Evolutionary conservation across 2,113 vertebrate genomes (phyloP).

Genomic region (Festucalex cinctus): DNA sequence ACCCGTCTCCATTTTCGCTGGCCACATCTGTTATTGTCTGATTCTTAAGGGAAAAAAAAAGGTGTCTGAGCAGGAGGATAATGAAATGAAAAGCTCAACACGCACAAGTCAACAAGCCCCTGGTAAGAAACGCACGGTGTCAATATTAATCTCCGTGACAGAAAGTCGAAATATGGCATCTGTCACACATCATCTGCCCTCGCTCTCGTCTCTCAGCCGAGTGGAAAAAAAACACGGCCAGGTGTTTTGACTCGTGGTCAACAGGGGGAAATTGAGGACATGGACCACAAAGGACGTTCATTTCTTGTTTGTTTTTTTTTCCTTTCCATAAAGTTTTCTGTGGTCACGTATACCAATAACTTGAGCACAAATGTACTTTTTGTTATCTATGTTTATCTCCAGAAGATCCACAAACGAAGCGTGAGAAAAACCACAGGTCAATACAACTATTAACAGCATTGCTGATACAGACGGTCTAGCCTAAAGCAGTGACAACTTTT

Average conservation of each 20-base stretch:
- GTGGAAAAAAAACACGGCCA: conserved; percentile 59
- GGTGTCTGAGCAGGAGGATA: conserved; percentile 71
- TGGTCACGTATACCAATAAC: background rate
- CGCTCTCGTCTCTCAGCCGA: conserved; percentile 70
- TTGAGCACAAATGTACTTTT: background rate
- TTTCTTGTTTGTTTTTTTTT: background rate
- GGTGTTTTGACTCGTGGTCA: conserved; percentile 47
- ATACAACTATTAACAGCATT: background rate
- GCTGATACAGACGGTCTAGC: too few species aligned
- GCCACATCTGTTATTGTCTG: conserved; percentile 81
- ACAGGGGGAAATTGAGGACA: conserved; percentile 49
- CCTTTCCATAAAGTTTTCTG: background rate
- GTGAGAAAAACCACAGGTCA: background rate
- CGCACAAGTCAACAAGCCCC: conserved; percentile 73
- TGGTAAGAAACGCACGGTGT: conserved; percentile 78
- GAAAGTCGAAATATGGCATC: conserved; percentile 81
- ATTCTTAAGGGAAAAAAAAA: conserved; percentile 75
- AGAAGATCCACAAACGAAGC: background rate
- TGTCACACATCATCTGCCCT: conserved; percentile 79
- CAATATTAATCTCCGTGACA: conserved; percentile 83
- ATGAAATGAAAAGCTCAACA: conserved; percentile 78
- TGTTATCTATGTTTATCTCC: background rate
- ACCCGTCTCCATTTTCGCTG: conserved; percentile 71
- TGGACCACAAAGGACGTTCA: conserved; percentile 40
- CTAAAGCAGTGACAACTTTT: background rate